These are phyloP conservation scores for Talpa occidentalis DNA, from an alignment of 2,113 vertebrate genomes.

Conservation along the genomic window DNA sequence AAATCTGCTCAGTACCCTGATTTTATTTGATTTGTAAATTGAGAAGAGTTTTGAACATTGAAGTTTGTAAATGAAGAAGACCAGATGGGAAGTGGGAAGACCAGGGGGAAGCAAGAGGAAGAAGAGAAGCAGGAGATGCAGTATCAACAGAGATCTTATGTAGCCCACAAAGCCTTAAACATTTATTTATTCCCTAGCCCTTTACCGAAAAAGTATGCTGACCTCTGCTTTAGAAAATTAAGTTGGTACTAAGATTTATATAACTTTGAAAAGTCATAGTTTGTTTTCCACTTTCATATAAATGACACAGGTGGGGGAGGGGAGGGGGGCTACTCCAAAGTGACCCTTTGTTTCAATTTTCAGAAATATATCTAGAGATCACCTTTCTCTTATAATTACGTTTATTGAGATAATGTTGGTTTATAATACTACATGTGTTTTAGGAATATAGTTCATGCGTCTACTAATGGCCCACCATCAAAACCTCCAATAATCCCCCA, in stretches of 20 bases:
- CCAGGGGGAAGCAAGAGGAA: background rate
- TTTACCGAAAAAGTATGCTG: background rate
- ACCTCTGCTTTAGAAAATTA: background rate
- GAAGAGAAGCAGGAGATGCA: rapidly evolving
- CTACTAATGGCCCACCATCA: no score
- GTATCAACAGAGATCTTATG: background rate
- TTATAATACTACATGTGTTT: no score
- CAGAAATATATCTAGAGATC: background rate
- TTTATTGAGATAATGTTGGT: no score
- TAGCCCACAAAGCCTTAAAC: background rate
- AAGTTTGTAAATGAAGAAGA: background rate
- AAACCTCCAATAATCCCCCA: no score
- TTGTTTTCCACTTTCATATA: no score
- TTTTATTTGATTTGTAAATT: background rate
- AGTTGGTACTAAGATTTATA: background rate
- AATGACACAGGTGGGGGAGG: no score
- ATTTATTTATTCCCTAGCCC: background rate
- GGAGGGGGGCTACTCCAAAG: background rate
- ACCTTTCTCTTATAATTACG: background rate
- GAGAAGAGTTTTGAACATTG: background rate
- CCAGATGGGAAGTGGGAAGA: no score
- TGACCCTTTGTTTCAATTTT: background rate
- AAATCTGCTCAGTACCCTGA: background rate
- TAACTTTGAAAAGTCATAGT: background rate
- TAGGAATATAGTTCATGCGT: no score